Conservation (phyloP, 2,113 vertebrate species). For the Steatornis caripensis region DNA sequence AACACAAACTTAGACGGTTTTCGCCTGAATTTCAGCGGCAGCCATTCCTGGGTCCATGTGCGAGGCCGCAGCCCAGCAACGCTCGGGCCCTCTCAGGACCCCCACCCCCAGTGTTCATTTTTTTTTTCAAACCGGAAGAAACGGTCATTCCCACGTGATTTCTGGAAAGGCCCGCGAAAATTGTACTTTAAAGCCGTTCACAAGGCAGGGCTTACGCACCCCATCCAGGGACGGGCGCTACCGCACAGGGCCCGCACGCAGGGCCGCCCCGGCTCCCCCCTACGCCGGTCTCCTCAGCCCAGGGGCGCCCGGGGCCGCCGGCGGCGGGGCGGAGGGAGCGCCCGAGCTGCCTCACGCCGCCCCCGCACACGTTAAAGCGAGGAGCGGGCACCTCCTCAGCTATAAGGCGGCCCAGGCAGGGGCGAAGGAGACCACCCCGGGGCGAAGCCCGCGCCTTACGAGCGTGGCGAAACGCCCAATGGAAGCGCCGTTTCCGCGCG, state of each 20-base stretch:
- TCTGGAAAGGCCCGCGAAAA: background rate
- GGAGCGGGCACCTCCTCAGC: fast-evolving
- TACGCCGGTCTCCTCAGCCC: fast-evolving
- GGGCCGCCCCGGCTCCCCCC: too few species aligned
- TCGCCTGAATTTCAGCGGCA: fast-evolving
- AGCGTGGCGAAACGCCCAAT: fast-evolving
- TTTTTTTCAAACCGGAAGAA: background rate
- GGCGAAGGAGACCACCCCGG: too few species aligned
- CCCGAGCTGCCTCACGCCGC: background rate
- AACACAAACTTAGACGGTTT: background rate
- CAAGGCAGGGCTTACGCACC: fast-evolving
- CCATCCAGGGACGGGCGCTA: fast-evolving
- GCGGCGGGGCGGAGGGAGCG: too few species aligned
- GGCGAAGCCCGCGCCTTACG: fast-evolving
- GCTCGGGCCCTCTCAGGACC: fast-evolving
- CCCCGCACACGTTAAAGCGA: background rate
- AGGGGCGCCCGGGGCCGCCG: too few species aligned
- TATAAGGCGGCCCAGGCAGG: fast-evolving
- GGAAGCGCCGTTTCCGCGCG: background rate
- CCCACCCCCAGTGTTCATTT: background rate
- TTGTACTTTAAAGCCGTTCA: fast-evolving
- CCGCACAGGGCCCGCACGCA: fast-evolving
- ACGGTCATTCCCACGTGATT: fast-evolving
- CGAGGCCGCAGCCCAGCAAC: fast-evolving
- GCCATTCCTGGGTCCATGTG: fast-evolving